Evolutionary conservation across 2,113 vertebrate species (phyloP).

Genomic region (Narcine bancroftii): DNA sequence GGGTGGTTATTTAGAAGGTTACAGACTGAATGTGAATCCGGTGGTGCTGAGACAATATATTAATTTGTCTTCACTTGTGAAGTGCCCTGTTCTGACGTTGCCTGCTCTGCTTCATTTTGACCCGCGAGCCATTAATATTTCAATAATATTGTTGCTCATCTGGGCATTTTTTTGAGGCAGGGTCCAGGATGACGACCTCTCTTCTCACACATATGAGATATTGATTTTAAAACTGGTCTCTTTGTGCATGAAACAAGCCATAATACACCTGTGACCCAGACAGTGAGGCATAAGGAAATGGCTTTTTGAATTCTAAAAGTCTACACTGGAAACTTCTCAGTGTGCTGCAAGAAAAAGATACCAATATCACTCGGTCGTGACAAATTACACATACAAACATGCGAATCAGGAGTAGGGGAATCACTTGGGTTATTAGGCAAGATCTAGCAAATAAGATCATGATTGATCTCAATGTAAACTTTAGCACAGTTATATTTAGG

Average conservation of each 20-base stretch:
- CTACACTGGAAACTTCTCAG: not conserved
- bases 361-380: not conserved
- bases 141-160: constrained; percentile 35
- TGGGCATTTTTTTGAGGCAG: constrained; percentile 16
- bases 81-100: not conserved
- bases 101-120: not conserved
- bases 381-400: not conserved
- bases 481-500: not conserved
- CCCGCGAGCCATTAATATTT: constrained; percentile 35
- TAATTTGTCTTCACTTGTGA: constrained; percentile 8
- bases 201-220: constrained; percentile 36
- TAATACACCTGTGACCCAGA: constrained; percentile 19
- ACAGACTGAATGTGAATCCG: constrained; percentile 13
- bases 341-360: not conserved
- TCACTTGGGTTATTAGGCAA: too few relatives aligned
- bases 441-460: too few relatives aligned
- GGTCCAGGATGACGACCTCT: not conserved
- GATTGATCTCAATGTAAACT: too few relatives aligned
- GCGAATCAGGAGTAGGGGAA: not conserved
- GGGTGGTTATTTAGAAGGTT: constrained; percentile 20
- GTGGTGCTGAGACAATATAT: not conserved
- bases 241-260: constrained; percentile 11
- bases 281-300: constrained; percentile 28
- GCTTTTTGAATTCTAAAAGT: not conserved
- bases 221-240: constrained; percentile 35